A percentile compares a stretch with the other conserved stretches of the same genome.
These are phyloP conservation scores for Aphodius granarius DNA, from an alignment of 2,888 invertebrate genomes.

Conservation along the genomic window DNA sequence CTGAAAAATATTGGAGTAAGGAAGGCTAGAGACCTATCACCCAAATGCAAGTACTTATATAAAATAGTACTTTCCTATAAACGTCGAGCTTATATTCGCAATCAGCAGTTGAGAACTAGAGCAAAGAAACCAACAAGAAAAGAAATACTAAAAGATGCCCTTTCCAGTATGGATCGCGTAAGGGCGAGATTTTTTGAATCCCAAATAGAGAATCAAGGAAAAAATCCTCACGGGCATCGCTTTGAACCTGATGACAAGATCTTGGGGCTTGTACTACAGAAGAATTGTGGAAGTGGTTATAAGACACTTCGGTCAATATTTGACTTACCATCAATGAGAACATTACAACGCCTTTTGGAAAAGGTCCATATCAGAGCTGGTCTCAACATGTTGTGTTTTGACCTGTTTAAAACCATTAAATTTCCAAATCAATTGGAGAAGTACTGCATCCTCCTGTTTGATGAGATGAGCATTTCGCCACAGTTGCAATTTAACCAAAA, in stretches of 20 bases:
- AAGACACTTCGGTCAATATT: slow-evolving; percentile 17
- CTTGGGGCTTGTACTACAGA: slow-evolving; percentile 8
- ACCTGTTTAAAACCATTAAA: slow-evolving; percentile 2
- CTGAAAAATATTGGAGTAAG: no score
- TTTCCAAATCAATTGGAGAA: slow-evolving; percentile 23
- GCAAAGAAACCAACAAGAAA: no score
- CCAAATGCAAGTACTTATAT: no score
- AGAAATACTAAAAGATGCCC: neutral
- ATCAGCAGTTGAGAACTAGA: no score
- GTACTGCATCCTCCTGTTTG: slow-evolving; percentile 28
- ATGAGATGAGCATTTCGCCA: slow-evolving; percentile 24
- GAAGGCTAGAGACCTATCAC: no score
- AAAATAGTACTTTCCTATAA: no score
- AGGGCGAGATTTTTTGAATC: neutral
- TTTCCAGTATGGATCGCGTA: slow-evolving; percentile 10
- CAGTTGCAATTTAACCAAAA: no score
- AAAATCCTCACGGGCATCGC: slow-evolving; percentile 16
- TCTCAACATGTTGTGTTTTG: slow-evolving; percentile 10
- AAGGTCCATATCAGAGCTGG: no score
- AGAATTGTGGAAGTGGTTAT: slow-evolving; percentile 24
- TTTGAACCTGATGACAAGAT: slow-evolving; percentile 4
- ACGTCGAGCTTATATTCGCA: no score
- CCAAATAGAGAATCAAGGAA: slow-evolving; percentile 2
- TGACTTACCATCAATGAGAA: slow-evolving; percentile 16
- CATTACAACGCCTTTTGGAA: slow-evolving; percentile 8